A percentile compares a stretch with the other conserved stretches of the same genome.
These are phyloP conservation scores for Atherix ibis DNA, from an alignment of 2,888 invertebrate genomes.

Conservation along the genomic window DNA sequence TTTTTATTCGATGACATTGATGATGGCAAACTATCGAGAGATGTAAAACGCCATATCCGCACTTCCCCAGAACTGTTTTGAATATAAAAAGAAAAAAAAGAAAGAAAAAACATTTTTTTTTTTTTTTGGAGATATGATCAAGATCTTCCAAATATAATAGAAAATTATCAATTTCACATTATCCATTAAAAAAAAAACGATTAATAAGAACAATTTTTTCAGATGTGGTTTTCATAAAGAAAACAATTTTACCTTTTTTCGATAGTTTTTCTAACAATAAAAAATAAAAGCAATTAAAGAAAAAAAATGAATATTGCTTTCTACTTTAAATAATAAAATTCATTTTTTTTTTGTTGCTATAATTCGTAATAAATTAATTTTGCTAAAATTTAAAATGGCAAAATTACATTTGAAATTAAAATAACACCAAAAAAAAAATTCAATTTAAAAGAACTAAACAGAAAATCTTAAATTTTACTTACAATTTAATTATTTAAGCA, in stretches of 20 bases:
- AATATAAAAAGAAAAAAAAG: background rate
- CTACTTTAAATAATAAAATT: too few species aligned
- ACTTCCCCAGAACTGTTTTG: slow-evolving; percentile 18
- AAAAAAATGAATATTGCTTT: too few species aligned
- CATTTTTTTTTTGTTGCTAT: too few species aligned
- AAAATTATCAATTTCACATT: background rate
- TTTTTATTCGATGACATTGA: slow-evolving; percentile 13
- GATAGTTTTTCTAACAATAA: too few species aligned
- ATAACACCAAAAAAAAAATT: background rate
- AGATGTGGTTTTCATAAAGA: too few species aligned
- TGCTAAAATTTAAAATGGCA: background rate
- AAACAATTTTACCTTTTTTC: too few species aligned
- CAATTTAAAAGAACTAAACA: too few species aligned
- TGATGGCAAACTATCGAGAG: slow-evolving; percentile 18
- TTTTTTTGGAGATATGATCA: too few species aligned
- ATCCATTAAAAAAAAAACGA: background rate
- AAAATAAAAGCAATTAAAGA: too few species aligned
- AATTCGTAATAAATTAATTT: background rate
- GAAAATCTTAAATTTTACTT: too few species aligned
- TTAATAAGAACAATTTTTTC: too few species aligned
- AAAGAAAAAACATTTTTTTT: background rate
- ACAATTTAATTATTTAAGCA: too few species aligned
- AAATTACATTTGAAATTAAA: background rate
- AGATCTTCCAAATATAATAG: background rate
- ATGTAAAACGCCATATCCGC: slow-evolving; percentile 21